These are phyloP conservation scores for Sarcophilus harrisii DNA, from an alignment of 2,797 vertebrate species.

Conservation along the genomic window DNA sequence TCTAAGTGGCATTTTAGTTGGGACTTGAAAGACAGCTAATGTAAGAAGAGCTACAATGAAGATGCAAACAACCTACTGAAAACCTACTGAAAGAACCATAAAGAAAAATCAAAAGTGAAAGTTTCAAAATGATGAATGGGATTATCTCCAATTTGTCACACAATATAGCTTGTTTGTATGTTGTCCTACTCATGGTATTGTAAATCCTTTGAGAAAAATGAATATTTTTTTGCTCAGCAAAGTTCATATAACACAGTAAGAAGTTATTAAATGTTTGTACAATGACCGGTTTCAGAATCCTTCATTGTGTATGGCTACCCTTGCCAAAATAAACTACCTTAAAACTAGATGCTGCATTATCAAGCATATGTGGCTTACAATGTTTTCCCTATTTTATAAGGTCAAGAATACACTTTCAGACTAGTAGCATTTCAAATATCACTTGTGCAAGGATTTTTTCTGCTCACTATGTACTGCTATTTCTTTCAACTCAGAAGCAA, in stretches of 20 bases:
- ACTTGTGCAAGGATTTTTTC: constrained; percentile 10
- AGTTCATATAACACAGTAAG: background rate
- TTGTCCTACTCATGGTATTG: background rate
- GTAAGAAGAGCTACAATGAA: too few relatives aligned
- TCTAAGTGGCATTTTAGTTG: too few relatives aligned
- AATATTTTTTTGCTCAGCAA: background rate
- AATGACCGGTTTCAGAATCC: constrained; percentile 1
- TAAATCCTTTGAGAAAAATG: background rate
- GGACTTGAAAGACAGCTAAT: too few relatives aligned
- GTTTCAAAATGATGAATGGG: too few relatives aligned
- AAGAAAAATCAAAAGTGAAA: too few relatives aligned
- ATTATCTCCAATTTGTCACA: background rate
- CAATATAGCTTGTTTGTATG: background rate
- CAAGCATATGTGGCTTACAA: constrained; percentile 26
- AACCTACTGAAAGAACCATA: too few relatives aligned
- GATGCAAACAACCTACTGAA: too few relatives aligned
- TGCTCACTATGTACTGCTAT: background rate
- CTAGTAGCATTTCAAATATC: background rate
- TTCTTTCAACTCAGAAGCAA: constrained; percentile 37
- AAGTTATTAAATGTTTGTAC: background rate
- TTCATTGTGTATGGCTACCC: constrained; percentile 16
- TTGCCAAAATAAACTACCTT: constrained; percentile 32
- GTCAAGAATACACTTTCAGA: constrained; percentile 29
- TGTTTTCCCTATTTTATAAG: background rate
- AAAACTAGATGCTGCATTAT: constrained; percentile 24